phyloP scores from a whole-genome alignment of 2,797 vertebrate genomes.

The Hippocampus kuda region DNA sequence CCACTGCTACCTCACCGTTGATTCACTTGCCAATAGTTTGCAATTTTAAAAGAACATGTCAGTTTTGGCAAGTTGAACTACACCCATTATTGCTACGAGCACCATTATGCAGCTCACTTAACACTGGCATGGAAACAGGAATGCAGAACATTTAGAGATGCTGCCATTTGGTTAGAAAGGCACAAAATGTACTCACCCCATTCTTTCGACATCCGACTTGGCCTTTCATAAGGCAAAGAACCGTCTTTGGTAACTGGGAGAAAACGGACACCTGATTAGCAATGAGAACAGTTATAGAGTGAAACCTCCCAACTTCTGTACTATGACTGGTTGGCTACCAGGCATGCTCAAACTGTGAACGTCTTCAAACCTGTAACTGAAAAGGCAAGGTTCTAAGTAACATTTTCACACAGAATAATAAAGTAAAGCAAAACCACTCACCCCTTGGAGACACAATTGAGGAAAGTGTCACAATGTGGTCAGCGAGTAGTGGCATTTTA shows the following conservation, averaged over 20 bases:
- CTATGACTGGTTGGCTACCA: too few relatives aligned
- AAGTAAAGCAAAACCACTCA: too few relatives aligned
- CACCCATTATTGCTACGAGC: too few relatives aligned
- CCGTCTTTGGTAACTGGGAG: neutral
- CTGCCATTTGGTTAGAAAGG: neutral
- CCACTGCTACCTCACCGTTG: too few relatives aligned
- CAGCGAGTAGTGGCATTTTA: too few relatives aligned
- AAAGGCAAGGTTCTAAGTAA: neutral
- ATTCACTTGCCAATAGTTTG: too few relatives aligned
- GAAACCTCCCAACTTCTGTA: too few relatives aligned
- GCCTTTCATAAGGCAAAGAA: too few relatives aligned
- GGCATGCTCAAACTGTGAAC: neutral
- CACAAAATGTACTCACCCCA: neutral
- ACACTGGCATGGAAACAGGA: neutral
- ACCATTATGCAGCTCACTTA: too few relatives aligned
- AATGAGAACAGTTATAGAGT: neutral
- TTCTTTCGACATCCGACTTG: neutral
- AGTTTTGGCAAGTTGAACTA: neutral
- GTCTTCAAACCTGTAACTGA: neutral
- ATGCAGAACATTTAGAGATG: neutral
- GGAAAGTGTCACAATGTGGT: too few relatives aligned
- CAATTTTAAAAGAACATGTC: too few relatives aligned
- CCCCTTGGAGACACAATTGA: too few relatives aligned
- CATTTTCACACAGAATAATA: neutral
- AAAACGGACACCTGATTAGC: neutral